Conservation (phyloP, 1,140 invertebrate species). For the Oncopeltus fasciatus region DNA sequence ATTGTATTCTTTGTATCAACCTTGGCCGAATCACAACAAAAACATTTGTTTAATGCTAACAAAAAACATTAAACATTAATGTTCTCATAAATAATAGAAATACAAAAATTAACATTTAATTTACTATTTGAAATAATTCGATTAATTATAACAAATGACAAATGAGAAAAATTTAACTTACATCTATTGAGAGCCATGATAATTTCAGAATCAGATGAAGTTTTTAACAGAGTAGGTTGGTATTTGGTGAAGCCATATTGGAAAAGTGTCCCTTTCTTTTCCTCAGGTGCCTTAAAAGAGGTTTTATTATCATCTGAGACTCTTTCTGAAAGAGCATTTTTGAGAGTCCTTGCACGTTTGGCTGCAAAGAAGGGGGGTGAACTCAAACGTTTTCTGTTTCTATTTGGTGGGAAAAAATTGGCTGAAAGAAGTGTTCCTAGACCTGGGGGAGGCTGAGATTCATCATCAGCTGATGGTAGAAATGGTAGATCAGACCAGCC, state of each 20-base stretch:
- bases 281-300: no score
- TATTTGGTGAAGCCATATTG: constrained; percentile 25
- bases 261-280: constrained; percentile 22
- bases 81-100: no score
- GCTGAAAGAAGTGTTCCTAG: constrained; percentile 24
- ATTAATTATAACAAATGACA: no score
- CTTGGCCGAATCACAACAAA: no score
- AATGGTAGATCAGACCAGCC: constrained; percentile 45
- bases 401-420: constrained; percentile 11
- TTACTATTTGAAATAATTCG: no score
- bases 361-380: not conserved
- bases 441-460: constrained; percentile 24
- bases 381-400: constrained; percentile 1
- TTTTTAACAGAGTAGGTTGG: constrained; percentile 28
- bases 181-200: constrained; percentile 16
- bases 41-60: no score
- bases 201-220: constrained; percentile 33
- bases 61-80: no score
- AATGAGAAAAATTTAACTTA: constrained; percentile 9
- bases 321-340: not conserved
- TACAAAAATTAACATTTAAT: no score
- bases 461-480: constrained; percentile 26
- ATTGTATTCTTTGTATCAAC: no score
- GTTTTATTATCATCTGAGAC: not conserved
- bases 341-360: constrained; percentile 3